Evolutionary conservation across 1,140 invertebrate species (phyloP).

Genomic region (Caenorhabditis elegans): WBcel235 BX284606.5:4533001-4533500

Average conservation of each 20-base stretch:
- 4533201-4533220: conserved; percentile 64
- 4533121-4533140: background rate
- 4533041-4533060: conserved; percentile 86
- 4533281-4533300: too few relatives aligned
- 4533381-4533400: too few relatives aligned
- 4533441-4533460: too few relatives aligned
- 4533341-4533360: too few relatives aligned
- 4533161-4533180: conserved; percentile 62
- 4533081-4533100: conserved; percentile 86
- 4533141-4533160: conserved; percentile 55
- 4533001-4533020: conserved; percentile 89
- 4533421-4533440: too few relatives aligned
- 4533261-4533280: conserved; percentile 31
- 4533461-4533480: too few relatives aligned
- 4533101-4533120: conserved; percentile 72
- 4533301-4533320: too few relatives aligned
- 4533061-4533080: conserved; percentile 93
- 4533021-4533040: conserved; percentile 77
- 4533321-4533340: too few relatives aligned
- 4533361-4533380: too few relatives aligned
- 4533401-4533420: too few relatives aligned
- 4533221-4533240: conserved; percentile 62
- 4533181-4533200: conserved; percentile 60
- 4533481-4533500: too few relatives aligned
- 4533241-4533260: conserved; percentile 60